These are phyloP conservation scores for Perizoma affinitatum DNA, from an alignment of 2,888 invertebrate species.

Conservation along the genomic window DNA sequence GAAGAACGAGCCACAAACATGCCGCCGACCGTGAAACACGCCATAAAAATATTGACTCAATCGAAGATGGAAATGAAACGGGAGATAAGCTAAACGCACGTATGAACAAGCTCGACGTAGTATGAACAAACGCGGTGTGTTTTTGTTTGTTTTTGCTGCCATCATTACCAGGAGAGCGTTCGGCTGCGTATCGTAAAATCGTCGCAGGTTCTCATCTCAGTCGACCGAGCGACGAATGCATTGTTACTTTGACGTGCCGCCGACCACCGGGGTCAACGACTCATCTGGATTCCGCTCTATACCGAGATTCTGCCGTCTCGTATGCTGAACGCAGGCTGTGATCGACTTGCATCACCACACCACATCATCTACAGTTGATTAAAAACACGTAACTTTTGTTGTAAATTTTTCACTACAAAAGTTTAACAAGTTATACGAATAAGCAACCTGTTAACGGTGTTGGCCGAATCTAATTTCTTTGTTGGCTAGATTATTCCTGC, in stretches of 20 bases:
- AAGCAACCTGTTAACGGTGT: too few relatives aligned
- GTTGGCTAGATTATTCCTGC: background rate
- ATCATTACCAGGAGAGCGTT: constrained; percentile 33
- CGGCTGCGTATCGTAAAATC: constrained; percentile 44
- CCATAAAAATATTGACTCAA: constrained; percentile 48
- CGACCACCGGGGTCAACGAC: constrained; percentile 77
- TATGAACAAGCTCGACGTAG: constrained; percentile 14
- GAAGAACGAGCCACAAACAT: constrained; percentile 30
- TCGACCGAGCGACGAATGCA: constrained; percentile 62
- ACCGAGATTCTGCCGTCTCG: constrained; percentile 57
- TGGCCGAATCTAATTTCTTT: too few relatives aligned
- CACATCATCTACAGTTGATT: constrained; percentile 3
- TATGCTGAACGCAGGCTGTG: constrained; percentile 32
- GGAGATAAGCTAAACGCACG: constrained; percentile 23
- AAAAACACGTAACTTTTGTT: constrained; percentile 4
- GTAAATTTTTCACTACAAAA: background rate
- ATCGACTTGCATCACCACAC: constrained; percentile 29
- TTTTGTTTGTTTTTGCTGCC: constrained; percentile 35
- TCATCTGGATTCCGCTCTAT: constrained; percentile 79
- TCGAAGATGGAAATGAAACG: constrained; percentile 36
- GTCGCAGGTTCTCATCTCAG: constrained; percentile 49
- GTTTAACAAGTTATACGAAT: too few relatives aligned
- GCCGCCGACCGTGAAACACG: constrained; percentile 44
- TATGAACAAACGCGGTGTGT: constrained; percentile 22
- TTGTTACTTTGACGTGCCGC: constrained; percentile 80